A percentile compares a stretch with the other conserved stretches of the same genome.
Conservation (phyloP, 2,797 vertebrate genomes). For the Anas capensis region DNA sequence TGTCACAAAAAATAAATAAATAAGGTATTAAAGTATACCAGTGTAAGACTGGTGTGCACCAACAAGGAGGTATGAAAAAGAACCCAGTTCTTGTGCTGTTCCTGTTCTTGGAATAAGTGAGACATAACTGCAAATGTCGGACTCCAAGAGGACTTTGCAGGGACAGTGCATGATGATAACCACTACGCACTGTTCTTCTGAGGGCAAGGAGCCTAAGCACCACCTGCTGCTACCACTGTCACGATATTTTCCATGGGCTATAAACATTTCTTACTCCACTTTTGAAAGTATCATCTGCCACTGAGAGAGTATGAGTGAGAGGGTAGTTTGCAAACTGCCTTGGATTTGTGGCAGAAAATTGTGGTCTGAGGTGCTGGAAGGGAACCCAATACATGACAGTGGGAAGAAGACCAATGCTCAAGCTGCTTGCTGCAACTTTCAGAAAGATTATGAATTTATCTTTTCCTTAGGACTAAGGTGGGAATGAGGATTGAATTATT, state of each 20-base stretch:
- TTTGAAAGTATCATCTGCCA: not conserved
- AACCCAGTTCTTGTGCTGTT: not conserved
- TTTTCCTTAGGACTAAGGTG: not conserved
- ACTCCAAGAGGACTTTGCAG: not conserved
- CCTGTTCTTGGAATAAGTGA: not conserved
- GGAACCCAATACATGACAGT: not conserved
- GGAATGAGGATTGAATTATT: conserved; percentile 25
- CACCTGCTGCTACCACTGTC: not conserved
- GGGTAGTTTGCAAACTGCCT: not conserved
- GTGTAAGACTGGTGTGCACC: not conserved
- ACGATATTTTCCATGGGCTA: not conserved
- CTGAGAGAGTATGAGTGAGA: not conserved
- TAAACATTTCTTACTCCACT: not conserved
- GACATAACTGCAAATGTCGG: not conserved
- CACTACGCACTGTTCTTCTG: rapidly evolving
- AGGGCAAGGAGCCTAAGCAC: not conserved
- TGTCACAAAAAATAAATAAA: not conserved
- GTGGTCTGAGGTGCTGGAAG: not conserved
- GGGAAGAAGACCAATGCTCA: not conserved
- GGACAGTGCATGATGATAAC: not conserved
- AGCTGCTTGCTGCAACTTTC: not conserved
- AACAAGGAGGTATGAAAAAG: rapidly evolving
- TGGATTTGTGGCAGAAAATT: not conserved
- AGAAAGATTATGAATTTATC: not conserved
- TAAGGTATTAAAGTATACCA: no score